Conservation (phyloP, 2,888 invertebrate genomes). For the Scotopteryx bipunctaria region DNA sequence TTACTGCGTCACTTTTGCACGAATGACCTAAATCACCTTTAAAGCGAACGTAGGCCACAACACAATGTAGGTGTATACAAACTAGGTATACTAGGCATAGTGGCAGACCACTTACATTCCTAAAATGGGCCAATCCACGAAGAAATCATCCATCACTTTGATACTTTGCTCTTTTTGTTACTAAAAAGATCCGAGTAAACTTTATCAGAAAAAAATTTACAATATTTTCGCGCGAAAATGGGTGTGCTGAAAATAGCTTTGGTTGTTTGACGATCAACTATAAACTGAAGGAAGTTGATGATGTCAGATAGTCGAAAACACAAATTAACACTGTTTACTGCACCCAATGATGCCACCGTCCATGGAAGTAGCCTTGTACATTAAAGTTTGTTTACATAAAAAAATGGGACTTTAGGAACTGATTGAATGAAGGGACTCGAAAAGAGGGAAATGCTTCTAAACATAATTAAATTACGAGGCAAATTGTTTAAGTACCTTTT, state of each 20-base stretch:
- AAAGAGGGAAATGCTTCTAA: not conserved
- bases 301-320: slow-evolving; percentile 62
- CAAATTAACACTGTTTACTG: slow-evolving; percentile 62
- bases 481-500: slow-evolving; percentile 7
- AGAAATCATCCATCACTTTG: slow-evolving; percentile 47
- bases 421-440: not conserved
- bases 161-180: not conserved
- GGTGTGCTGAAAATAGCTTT: slow-evolving; percentile 38
- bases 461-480: not conserved
- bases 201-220: slow-evolving; percentile 23
- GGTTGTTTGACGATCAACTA: slow-evolving; percentile 52
- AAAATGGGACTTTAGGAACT: not conserved
- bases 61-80: too few relatives aligned
- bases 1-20: slow-evolving; percentile 37
- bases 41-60: slow-evolving; percentile 28
- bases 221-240: slow-evolving; percentile 29
- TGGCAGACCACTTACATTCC: slow-evolving; percentile 34
- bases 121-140: slow-evolving; percentile 44
- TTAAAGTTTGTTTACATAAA: slow-evolving; percentile 25
- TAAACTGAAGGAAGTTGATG: slow-evolving; percentile 70
- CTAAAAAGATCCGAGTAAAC: not conserved
- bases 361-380: slow-evolving; percentile 36
- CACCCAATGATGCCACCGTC: slow-evolving; percentile 42
- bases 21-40: slow-evolving; percentile 41
- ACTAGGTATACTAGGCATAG: slow-evolving; percentile 38